These are phyloP conservation scores for Cosmorhoe ocellata DNA, from an alignment of 2,888 invertebrate species.

Conservation along the genomic window DNA sequence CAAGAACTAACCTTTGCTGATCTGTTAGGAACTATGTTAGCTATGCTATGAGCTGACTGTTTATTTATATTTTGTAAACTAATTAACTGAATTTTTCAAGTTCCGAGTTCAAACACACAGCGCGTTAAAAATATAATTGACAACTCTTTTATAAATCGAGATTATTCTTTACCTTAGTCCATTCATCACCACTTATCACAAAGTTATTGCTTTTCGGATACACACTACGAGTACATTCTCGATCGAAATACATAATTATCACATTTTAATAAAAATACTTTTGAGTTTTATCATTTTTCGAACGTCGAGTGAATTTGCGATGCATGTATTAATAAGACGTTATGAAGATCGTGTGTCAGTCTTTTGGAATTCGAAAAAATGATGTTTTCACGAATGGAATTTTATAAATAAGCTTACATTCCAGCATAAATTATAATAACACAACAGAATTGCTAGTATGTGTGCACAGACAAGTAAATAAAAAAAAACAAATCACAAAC, in stretches of 20 bases:
- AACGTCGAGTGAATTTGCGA: slow-evolving; percentile 48
- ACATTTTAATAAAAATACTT: slow-evolving; percentile 73
- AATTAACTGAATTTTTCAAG: slow-evolving; percentile 17
- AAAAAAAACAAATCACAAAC: slow-evolving; percentile 71
- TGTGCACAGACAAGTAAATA: slow-evolving; percentile 31
- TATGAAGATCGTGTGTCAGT: slow-evolving; percentile 60
- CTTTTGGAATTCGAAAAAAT: slow-evolving; percentile 59
- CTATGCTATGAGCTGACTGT: too few relatives aligned
- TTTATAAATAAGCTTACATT: slow-evolving; percentile 60
- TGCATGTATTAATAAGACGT: slow-evolving; percentile 48
- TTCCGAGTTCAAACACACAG: slow-evolving; percentile 45
- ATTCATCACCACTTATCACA: slow-evolving; percentile 73
- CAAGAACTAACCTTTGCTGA: too few relatives aligned
- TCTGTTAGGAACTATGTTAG: too few relatives aligned
- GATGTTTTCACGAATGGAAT: slow-evolving; percentile 53
- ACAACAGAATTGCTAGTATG: slow-evolving; percentile 56
- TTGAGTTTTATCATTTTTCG: slow-evolving; percentile 47
- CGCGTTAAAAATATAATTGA: slow-evolving; percentile 64
- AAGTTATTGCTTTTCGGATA: slow-evolving; percentile 78
- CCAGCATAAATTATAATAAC: slow-evolving; percentile 79
- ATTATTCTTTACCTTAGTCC: slow-evolving; percentile 55
- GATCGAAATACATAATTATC: slow-evolving; percentile 66
- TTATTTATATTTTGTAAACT: too few relatives aligned
- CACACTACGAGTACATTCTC: slow-evolving; percentile 64
- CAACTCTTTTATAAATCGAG: slow-evolving; percentile 63